phyloP scores from a whole-genome alignment of 2,797 vertebrate species.

The Gastrophryne carolinensis region DNA sequence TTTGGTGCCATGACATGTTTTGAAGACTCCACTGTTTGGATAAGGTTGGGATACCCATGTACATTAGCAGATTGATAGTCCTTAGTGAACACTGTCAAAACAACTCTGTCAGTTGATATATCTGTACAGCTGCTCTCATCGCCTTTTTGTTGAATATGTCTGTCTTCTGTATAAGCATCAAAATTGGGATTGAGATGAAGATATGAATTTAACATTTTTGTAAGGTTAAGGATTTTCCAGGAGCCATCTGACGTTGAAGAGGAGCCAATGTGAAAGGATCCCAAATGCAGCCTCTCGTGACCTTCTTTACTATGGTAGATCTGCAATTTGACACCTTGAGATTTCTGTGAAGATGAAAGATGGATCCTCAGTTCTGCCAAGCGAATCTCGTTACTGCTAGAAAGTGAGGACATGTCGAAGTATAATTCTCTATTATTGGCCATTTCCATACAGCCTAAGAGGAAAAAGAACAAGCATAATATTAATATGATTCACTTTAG shows the following conservation, averaged over 20 bases:
- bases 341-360: conserved; percentile 60
- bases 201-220: conserved; percentile 73
- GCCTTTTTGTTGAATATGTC: not conserved
- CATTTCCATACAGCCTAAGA: not conserved
- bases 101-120: conserved; percentile 61
- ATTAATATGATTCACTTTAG: too few species aligned
- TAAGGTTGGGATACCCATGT: conserved; percentile 68
- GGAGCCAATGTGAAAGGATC: conserved; percentile 65
- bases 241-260: conserved; percentile 57
- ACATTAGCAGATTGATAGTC: conserved; percentile 58
- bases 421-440: conserved; percentile 67
- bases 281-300: conserved; percentile 68
- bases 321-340: conserved; percentile 65
- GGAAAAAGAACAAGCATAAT: not conserved
- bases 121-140: not conserved
- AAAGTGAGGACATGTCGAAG: conserved; percentile 83
- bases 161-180: not conserved
- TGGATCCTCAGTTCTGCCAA: conserved; percentile 75
- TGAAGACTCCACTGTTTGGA: conserved; percentile 78
- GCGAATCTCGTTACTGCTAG: conserved; percentile 70
- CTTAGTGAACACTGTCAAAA: conserved; percentile 82
- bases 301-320: conserved; percentile 73
- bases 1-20: conserved; percentile 69
- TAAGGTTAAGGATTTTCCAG: conserved; percentile 80
- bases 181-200: conserved; percentile 58